A percentile compares a stretch with the other conserved stretches of the same genome.
Evolutionary conservation across 2,113 vertebrate genomes (phyloP).

Genomic region (Brachyhypopomus gauderio): DNA sequence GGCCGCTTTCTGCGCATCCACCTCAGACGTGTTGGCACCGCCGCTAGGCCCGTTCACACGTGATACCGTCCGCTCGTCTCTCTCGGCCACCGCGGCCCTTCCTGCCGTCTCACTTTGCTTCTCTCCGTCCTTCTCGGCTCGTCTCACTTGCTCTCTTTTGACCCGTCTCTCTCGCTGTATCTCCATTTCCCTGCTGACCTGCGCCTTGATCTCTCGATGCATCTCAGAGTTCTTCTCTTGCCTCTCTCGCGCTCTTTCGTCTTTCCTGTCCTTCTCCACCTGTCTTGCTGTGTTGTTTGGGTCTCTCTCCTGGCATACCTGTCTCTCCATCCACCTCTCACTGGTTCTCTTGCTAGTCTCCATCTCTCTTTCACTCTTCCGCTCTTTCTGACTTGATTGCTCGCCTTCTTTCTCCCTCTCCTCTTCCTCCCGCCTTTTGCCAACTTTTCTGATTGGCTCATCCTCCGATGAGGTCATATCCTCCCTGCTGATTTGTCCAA

Average conservation of each 20-base stretch:
- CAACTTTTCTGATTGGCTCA: conserved; percentile 56
- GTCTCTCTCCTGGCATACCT: conserved; percentile 19
- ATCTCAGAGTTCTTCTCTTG: not conserved
- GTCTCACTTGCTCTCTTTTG: conserved; percentile 50
- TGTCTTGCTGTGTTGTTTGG: conserved; percentile 39
- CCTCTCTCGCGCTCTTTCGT: conserved; percentile 19
- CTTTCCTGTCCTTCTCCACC: conserved; percentile 21
- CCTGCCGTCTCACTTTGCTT: conserved; percentile 40
- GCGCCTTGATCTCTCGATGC: conserved; percentile 26
- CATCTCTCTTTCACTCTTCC: not conserved
- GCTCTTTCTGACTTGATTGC: conserved; percentile 52
- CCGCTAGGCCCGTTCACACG: conserved; percentile 15
- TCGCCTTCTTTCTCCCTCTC: conserved; percentile 66
- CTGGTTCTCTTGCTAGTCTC: conserved; percentile 8
- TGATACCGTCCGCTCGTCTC: not conserved
- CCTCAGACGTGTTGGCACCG: not conserved
- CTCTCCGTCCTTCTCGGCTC: conserved; percentile 53
- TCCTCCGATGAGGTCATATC: conserved; percentile 83
- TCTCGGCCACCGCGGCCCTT: conserved; percentile 43
- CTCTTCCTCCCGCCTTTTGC: conserved; percentile 67
- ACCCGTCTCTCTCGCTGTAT: conserved; percentile 48
- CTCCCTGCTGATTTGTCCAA: conserved; percentile 79
- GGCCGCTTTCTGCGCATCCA: conserved; percentile 29
- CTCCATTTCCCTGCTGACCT: not conserved
- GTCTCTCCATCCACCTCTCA: conserved; percentile 31